phyloP scores from a whole-genome alignment of 2,113 vertebrate species.

The Datnioides undecimradiatus region DNA sequence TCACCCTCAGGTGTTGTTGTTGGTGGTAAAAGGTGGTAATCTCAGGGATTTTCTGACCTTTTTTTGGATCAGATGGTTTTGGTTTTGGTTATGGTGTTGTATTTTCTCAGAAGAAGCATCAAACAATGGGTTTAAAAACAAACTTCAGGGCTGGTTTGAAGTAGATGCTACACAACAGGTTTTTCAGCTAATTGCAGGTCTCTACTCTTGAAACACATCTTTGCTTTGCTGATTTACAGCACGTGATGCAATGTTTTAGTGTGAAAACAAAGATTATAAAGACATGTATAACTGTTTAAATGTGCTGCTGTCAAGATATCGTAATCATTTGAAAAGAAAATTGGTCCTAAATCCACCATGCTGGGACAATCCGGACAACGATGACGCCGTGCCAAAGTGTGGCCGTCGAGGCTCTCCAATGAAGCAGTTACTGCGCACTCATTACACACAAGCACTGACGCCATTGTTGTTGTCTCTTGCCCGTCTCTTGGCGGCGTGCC shows the following conservation, averaged over 20 bases:
- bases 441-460: slow-evolving; percentile 37
- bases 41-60: neutral
- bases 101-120: neutral
- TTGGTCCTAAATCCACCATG: neutral
- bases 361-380: slow-evolving; percentile 11
- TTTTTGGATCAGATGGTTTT: slow-evolving; percentile 4
- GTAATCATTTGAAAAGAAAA: neutral
- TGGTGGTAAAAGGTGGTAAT: neutral
- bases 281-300: neutral
- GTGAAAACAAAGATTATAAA: neutral
- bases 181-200: neutral
- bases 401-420: neutral
- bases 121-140: neutral
- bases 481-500: slow-evolving; percentile 63
- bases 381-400: slow-evolving; percentile 20
- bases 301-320: neutral
- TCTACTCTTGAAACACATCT: neutral
- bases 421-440: slow-evolving; percentile 1
- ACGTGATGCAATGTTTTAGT: neutral
- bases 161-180: neutral
- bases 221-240: neutral
- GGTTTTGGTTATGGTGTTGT: slow-evolving; percentile 6
- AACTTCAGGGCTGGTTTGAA: neutral
- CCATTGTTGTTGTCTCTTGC: slow-evolving; percentile 37
- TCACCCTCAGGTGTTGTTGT: neutral